Base-by-base conservation (phyloP, 2,888 invertebrate genomes). In the Drosophila pullipes region DNA sequence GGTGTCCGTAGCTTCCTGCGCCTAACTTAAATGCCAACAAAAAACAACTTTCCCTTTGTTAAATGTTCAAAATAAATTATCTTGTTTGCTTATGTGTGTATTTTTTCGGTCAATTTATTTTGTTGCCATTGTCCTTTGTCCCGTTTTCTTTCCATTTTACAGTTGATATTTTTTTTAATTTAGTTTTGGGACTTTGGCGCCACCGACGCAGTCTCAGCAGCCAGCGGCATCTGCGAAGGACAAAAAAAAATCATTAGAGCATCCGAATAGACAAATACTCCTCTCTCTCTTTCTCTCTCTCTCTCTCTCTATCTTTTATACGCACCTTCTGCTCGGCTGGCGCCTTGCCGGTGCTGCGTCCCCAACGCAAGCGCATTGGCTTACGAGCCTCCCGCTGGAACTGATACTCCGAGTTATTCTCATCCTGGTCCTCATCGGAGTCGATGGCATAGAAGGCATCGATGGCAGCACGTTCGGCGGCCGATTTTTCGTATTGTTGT, bases 341-440 rank as follows among this genome's bases (percentile, higher is more conserved):
- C 10, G 81, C 80, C 7, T 80, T 90, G 37, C 90, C 92, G 69
- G 92, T 89, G 83, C 93, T 93, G 59, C 93, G 93, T 31, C 93
- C 93, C 91, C 93, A 93, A 76, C 93, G 89, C 71, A 93, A 82
- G 61, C 93, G 91, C 78, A 93, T 85, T 28, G 93, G 93, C 50
- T 93, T 93, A 44, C 93, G 91, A 4, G 89, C 85, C 66, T 92
- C 91, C 41, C 93, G 84, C 41, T 91, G 90, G 62, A 92, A 93
- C 69, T 86, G 91, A 49, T 52, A 44, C 16, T 83, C 84, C 6
- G 84, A 77, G 31, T 80, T 74, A 9, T 85, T 71, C 22, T 82
- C 70, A 69, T 76, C 66, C 54, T 76, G 76, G 16, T 83, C 69
- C 28, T 70, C 69, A 6, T 61, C 68, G 50, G 30, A 52, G 1